Conservation (phyloP, 2,113 vertebrate species). For the Podocnemis expansa region DNA sequence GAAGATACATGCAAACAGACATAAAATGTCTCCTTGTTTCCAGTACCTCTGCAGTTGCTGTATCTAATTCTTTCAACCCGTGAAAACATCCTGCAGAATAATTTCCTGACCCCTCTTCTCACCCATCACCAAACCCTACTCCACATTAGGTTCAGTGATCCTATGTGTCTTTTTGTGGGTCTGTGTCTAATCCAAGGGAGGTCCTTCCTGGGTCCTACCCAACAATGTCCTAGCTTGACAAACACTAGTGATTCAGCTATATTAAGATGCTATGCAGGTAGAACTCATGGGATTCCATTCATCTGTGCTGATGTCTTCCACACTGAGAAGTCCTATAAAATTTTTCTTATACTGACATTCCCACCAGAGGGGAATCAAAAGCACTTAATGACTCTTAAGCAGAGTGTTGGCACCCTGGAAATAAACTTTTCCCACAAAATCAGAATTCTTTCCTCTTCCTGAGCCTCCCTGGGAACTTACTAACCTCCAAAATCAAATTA, state of each 20-base stretch:
- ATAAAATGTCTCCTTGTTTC: no score
- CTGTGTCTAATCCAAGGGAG: neutral
- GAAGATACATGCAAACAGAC: neutral
- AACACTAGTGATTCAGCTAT: neutral
- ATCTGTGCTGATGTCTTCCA: neutral
- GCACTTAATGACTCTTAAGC: conserved; percentile 6
- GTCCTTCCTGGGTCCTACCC: neutral
- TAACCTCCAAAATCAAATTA: neutral
- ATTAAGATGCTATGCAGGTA: neutral
- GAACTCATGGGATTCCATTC: neutral
- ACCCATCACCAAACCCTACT: neutral
- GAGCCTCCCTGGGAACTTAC: neutral
- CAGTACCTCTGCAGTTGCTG: no score
- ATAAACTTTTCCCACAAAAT: conserved; percentile 26
- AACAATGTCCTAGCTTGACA: neutral
- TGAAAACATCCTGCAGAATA: neutral
- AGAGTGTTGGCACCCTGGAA: conserved; percentile 4
- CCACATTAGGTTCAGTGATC: neutral
- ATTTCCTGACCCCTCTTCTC: neutral
- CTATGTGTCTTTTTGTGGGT: neutral
- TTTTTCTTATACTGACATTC: neutral
- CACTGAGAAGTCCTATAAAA: neutral
- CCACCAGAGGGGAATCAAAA: neutral
- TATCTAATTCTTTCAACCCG: neutral
- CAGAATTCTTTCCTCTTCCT: neutral